Evolutionary conservation across 2,113 vertebrate species (phyloP).

Genomic region (Sinocyclocheilus anshuiensis): DNA sequence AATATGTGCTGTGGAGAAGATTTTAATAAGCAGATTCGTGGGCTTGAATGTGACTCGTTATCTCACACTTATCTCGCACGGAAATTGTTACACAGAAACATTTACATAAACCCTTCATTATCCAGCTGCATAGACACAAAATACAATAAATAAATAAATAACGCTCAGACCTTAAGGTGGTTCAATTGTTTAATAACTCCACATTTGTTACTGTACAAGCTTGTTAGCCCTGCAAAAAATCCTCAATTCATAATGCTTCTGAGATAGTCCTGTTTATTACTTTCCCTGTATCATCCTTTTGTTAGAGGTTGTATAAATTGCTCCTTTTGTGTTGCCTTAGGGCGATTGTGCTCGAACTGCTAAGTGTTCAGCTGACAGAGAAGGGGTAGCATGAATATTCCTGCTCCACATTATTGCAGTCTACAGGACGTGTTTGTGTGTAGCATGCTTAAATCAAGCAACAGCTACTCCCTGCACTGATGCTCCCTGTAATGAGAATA

Average conservation of each 20-base stretch:
- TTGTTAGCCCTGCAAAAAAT: background rate
- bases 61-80: background rate
- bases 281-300: background rate
- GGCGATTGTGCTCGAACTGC: background rate
- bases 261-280: background rate
- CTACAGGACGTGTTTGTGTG: background rate
- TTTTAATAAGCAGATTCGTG: background rate
- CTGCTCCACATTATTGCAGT: background rate
- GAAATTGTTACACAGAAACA: background rate
- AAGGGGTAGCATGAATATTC: slow-evolving; percentile 15
- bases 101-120: background rate
- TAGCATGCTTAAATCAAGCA: slow-evolving; percentile 16
- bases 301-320: background rate
- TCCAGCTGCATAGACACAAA: background rate
- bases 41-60: background rate
- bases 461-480: slow-evolving; percentile 5
- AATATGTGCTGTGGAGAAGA: background rate
- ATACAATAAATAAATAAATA: too few species aligned
- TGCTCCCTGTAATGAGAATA: background rate
- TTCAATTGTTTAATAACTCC: background rate
- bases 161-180: background rate
- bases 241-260: background rate
- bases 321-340: background rate
- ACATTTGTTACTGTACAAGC: background rate
- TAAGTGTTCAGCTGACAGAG: background rate